phyloP scores from a whole-genome alignment of 2,113 vertebrate genomes.

The Lophius piscatorius region DNA sequence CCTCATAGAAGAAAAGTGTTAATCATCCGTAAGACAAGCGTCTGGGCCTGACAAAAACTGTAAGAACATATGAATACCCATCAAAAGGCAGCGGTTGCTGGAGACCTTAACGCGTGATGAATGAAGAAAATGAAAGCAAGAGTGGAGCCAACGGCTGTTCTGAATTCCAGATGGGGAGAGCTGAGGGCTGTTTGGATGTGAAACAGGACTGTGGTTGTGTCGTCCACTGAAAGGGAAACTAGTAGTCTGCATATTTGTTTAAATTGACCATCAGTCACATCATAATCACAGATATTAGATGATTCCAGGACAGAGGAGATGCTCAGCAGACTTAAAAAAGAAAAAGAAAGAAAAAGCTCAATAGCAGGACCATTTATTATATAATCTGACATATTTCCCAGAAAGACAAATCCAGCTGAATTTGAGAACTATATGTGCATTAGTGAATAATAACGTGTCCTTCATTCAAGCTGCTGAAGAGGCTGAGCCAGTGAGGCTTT shows the following conservation, averaged over 20 bases:
- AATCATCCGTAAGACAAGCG: constrained; percentile 71
- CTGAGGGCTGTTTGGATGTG: constrained; percentile 5
- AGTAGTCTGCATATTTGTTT: background rate
- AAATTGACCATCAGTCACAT: background rate
- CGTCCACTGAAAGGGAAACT: background rate
- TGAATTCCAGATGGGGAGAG: constrained; percentile 5
- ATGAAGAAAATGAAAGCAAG: constrained; percentile 32
- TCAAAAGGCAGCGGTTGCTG: constrained; percentile 37
- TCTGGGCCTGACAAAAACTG: constrained; percentile 51
- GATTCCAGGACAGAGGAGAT: too few relatives aligned
- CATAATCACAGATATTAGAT: background rate
- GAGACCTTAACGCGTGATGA: constrained; percentile 43
- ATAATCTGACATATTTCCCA: background rate
- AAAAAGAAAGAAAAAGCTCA: too few relatives aligned
- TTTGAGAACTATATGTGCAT: constrained; percentile 22
- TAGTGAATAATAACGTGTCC: constrained; percentile 42
- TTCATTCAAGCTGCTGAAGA: constrained; percentile 8
- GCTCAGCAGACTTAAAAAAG: too few relatives aligned
- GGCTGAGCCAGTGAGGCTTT: constrained; percentile 7
- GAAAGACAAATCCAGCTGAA: background rate
- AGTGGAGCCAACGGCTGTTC: background rate
- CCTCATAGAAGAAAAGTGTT: constrained; percentile 69
- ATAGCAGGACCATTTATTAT: constrained; percentile 5
- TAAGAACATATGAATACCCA: constrained; percentile 72
- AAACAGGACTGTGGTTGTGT: background rate